Conservation (phyloP, 2,888 invertebrate genomes). For the Poecilus cupreus region DNA sequence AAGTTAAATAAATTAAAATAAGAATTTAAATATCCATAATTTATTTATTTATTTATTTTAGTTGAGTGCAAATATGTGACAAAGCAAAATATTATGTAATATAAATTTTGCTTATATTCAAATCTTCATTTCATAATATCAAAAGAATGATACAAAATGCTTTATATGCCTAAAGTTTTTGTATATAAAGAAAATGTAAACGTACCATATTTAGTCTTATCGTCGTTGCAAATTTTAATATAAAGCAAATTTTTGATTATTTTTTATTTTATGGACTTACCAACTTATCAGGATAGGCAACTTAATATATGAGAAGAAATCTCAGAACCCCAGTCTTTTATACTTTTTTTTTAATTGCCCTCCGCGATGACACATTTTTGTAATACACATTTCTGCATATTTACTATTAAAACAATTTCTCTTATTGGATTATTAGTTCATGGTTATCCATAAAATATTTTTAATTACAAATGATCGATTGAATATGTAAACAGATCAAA, state of each 20-base stretch:
- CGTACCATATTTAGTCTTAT: conserved; percentile 20
- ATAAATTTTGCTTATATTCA: background rate
- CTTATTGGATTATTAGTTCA: conserved; percentile 48
- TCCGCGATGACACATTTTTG: conserved; percentile 17
- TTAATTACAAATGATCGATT: background rate
- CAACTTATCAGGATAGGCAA: conserved; percentile 12
- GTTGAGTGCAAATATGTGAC: too few species aligned
- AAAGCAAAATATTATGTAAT: too few species aligned
- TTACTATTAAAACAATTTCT: conserved; percentile 14
- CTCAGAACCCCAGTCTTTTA: conserved; percentile 1
- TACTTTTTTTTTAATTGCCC: conserved; percentile 42
- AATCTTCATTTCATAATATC: background rate
- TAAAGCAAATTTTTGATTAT: background rate
- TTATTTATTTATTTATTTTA: too few species aligned
- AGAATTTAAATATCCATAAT: too few species aligned
- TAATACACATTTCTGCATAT: conserved; percentile 28
- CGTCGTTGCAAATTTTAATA: conserved; percentile 26
- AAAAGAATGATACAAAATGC: background rate
- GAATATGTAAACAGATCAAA: conserved; percentile 20
- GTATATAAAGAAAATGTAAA: conserved; percentile 6
- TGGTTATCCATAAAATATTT: conserved; percentile 45
- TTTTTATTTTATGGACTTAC: conserved; percentile 18
- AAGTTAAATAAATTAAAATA: too few species aligned
- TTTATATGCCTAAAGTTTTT: background rate
- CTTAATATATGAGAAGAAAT: background rate